These are phyloP conservation scores for Mimachlamys varia DNA, from an alignment of 2,888 invertebrate genomes.

Conservation along the genomic window DNA sequence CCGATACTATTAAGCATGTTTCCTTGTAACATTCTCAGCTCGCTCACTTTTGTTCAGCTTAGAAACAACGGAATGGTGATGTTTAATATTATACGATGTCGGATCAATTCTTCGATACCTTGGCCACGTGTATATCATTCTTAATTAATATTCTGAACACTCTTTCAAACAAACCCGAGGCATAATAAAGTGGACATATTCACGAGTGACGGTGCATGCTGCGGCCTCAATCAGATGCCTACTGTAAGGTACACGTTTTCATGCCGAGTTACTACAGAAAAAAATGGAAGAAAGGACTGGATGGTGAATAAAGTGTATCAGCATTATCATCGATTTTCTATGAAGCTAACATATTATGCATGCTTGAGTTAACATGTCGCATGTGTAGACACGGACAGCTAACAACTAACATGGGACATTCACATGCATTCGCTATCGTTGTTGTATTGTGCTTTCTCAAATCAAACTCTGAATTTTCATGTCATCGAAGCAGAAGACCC, in stretches of 20 bases:
- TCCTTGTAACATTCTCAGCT: not conserved
- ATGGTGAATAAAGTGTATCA: not conserved
- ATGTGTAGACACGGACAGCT: not conserved
- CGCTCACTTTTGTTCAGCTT: not conserved
- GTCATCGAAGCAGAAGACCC: too few species aligned
- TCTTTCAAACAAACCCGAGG: not conserved
- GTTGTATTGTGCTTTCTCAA: not conserved
- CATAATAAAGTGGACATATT: not conserved
- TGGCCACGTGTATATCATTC: not conserved
- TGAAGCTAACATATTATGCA: not conserved
- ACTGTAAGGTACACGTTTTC: not conserved
- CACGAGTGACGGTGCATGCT: not conserved
- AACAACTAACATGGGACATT: not conserved
- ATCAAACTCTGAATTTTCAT: too few species aligned
- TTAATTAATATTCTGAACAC: not conserved
- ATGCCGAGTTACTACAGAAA: not conserved
- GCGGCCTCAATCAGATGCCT: not conserved
- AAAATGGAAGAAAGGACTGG: not conserved
- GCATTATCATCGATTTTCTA: not conserved
- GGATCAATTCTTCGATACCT: not conserved
- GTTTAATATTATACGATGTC: not conserved
- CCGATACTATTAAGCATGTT: not conserved
- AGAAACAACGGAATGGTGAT: not conserved
- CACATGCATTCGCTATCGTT: not conserved
- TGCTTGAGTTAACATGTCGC: not conserved